Evolutionary conservation across 2,888 invertebrate genomes (phyloP), one percentile per base, ranked within the genome.

Genomic region (Bellardia pandia): DNA sequence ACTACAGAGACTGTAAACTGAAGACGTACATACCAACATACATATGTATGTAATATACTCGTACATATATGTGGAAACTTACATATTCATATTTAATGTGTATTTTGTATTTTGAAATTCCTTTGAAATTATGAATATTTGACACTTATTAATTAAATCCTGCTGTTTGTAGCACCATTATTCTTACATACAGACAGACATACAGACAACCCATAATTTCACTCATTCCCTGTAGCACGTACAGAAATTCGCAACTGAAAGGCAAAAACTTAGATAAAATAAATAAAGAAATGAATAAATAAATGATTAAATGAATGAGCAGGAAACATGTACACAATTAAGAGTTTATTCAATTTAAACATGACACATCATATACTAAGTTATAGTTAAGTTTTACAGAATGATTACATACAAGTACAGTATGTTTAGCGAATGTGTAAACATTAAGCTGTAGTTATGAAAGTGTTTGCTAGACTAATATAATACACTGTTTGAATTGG

Each of bases 111-210:
- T 78, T n/a, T 33, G 56, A 74, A 62, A 72, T 56, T 80, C 42
- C 62, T 72, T 72, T 45, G 56, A 80, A 45, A 56, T 80, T 75
- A 79, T 85, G 74, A 74, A 85, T 85, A 78, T 74, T 85, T 85
- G 60, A 78, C 66, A 74, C 78, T 68, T 79, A 74, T 75, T 85
- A 85, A 79, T 85, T 79, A 85, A 85, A 85, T 85, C 74, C 60
- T 75, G 62, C 74, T 75, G 60, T 75, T 84, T 53, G 14, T 76
- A 69, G 58, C 33, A 68, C 3, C 77, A 77, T 72, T 58, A 77
- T 64, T 51, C 40, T 9, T 30, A 23, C 23, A 23, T 23, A 62
- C 64, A 64, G 42, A 51, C 45, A 62, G 6, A 0, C 42, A 42
- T 51, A 30, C 48, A 16, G 13, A 13, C 33, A 45, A 66, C 16